Conservation (phyloP, 1,140 invertebrate genomes). For the Drosophila sucinea region DNA sequence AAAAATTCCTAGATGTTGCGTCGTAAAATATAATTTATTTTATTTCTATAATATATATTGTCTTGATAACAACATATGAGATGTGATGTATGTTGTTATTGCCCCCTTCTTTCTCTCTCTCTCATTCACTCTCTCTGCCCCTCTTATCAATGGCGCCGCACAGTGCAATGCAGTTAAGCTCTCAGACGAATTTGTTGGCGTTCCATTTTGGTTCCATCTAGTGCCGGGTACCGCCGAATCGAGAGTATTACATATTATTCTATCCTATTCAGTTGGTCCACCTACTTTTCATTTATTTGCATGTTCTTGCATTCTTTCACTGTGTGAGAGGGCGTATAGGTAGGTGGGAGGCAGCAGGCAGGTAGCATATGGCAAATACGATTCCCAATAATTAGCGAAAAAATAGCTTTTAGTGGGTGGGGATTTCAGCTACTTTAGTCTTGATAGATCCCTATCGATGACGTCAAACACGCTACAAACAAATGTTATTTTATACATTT, state of each 20-base stretch:
- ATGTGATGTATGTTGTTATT: constrained; percentile 24
- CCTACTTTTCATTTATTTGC: constrained; percentile 7
- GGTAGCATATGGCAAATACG: constrained; percentile 6
- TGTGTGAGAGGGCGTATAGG: background rate
- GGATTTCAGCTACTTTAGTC: background rate
- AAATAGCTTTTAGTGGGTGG: background rate
- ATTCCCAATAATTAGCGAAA: constrained; percentile 5
- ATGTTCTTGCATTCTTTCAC: background rate
- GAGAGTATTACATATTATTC: background rate
- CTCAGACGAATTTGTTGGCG: background rate
- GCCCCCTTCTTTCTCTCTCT: background rate
- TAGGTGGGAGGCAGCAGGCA: background rate
- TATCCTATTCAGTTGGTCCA: background rate
- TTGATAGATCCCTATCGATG: background rate
- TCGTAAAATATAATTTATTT: constrained; percentile 39
- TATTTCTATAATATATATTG: constrained; percentile 12
- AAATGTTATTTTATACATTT: background rate
- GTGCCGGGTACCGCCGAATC: constrained; percentile 56
- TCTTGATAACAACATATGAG: constrained; percentile 27
- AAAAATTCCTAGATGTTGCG: constrained; percentile 27
- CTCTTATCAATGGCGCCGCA: constrained; percentile 34
- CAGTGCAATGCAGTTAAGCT: constrained; percentile 12
- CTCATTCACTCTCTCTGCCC: constrained; percentile 18
- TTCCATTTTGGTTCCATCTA: constrained; percentile 40
- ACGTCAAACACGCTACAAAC: background rate